Evolutionary conservation across 1,140 invertebrate species (phyloP).

Genomic region (Protaetia brevitarsis): DNA sequence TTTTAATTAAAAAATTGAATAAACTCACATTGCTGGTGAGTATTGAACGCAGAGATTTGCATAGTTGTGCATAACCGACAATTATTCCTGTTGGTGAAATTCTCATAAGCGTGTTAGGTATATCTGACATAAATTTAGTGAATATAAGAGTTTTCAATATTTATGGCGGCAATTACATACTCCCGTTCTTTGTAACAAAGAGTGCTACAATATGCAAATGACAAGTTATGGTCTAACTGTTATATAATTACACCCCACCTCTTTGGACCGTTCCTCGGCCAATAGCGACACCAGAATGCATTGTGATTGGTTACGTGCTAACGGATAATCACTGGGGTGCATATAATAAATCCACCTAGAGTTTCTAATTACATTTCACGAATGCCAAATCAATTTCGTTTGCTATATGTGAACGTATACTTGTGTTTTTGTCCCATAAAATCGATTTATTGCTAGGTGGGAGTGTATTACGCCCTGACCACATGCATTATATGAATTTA

Average conservation of each 20-base stretch:
- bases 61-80: background rate
- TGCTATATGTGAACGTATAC: no score
- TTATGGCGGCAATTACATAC: conserved; percentile 32
- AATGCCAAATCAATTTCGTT: conserved; percentile 18
- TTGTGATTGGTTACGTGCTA: conserved; percentile 29
- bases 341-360: conserved; percentile 18
- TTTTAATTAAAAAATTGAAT: no score
- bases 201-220: conserved; percentile 32
- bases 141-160: conserved; percentile 30
- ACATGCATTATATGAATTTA: no score
- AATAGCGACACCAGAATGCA: conserved; percentile 30
- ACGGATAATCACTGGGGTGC: conserved; percentile 19
- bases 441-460: no score
- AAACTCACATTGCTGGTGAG: no score
- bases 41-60: no score
- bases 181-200: conserved; percentile 28
- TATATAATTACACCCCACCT: conserved; percentile 31
- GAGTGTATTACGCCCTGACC: no score
- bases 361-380: conserved; percentile 20
- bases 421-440: background rate
- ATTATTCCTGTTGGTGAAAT: conserved; percentile 11
- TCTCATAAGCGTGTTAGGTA: background rate
- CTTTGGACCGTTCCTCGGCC: conserved; percentile 23
- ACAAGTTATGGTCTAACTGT: conserved; percentile 30
- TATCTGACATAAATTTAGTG: conserved; percentile 12